These are phyloP conservation scores for Threskiornis aethiopicus DNA, from an alignment of 2,797 vertebrate genomes.

Conservation along the genomic window DNA sequence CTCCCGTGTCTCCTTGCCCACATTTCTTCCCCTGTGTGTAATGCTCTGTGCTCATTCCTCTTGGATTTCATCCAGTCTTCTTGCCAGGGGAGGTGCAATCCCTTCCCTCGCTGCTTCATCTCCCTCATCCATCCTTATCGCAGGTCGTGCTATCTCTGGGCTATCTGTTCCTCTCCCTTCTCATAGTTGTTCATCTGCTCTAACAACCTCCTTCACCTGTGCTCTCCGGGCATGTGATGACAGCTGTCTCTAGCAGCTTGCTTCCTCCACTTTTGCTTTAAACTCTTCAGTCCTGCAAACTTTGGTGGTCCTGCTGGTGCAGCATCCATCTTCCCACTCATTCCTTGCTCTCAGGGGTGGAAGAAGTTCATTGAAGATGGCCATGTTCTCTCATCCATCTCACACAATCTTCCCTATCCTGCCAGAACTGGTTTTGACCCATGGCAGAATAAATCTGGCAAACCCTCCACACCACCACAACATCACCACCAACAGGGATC, in stretches of 20 bases:
- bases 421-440: neutral
- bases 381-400: neutral
- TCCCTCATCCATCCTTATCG: neutral
- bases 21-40: neutral
- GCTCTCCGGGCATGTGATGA: neutral
- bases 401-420: neutral
- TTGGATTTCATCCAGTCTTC: neutral
- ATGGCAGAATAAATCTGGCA: neutral
- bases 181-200: neutral
- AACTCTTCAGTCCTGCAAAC: neutral
- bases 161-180: neutral
- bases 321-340: accelerated
- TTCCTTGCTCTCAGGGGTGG: neutral
- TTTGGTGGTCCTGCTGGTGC: neutral
- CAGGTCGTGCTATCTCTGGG: neutral
- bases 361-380: neutral
- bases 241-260: neutral
- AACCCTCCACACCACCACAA: neutral
- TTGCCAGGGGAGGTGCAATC: neutral
- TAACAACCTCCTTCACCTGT: neutral
- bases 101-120: neutral
- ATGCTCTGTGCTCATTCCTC: neutral
- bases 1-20: neutral
- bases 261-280: neutral
- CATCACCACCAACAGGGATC: neutral